Evolutionary conservation across 2,797 vertebrate genomes (phyloP), one percentile per base, ranked within the genome.

Genomic region (Sebastes ruberrimus): DNA sequence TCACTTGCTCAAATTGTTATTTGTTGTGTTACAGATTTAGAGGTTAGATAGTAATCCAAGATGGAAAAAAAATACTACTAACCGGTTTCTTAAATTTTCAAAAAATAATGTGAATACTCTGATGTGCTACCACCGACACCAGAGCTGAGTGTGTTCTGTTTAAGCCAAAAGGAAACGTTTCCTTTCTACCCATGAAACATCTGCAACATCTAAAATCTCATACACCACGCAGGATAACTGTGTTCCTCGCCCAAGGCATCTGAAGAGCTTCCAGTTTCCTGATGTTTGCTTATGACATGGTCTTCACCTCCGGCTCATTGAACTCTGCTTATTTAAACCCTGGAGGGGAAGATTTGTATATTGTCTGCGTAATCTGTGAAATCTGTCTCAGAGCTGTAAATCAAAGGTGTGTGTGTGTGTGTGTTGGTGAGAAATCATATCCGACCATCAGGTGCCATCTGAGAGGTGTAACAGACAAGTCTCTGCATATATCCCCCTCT

Each of bases 381-480:
- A 78, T 83, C 82, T 80, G 81, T 86, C 80, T 88, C 32, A 23
- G 64, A 74, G 86, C 84, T 81, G 80, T 88, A 87, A 90, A 89
- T 89, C 81, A 89, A 63, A 74, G 46, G 72, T 80, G 30, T 32
- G 30, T 32, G 64, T 64, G 23, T 20, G 62, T 64, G 23, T n/a
- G 62, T 16, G 62, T 42, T 53, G 9, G 75, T 75, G 74, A 78
- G 82, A 80, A 91, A 87, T 89, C 74, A 83, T 86, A 88, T 92
- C 87, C 68, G 69, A 83, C 83, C 88, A 85, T 10, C 74, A 92
- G 87, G 89, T 90, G 89, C 82, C 88, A 78, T 82, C 72, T 74
- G 76, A 80, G 84, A 91, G 76, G 81, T 67, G 33, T 73, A 79
- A 81, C 84, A 35, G 89, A 87, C 91, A 89, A 90, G 92, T 88